phyloP scores from a whole-genome alignment of 1,140 invertebrate species.

The Nilaparvata lugens region DNA sequence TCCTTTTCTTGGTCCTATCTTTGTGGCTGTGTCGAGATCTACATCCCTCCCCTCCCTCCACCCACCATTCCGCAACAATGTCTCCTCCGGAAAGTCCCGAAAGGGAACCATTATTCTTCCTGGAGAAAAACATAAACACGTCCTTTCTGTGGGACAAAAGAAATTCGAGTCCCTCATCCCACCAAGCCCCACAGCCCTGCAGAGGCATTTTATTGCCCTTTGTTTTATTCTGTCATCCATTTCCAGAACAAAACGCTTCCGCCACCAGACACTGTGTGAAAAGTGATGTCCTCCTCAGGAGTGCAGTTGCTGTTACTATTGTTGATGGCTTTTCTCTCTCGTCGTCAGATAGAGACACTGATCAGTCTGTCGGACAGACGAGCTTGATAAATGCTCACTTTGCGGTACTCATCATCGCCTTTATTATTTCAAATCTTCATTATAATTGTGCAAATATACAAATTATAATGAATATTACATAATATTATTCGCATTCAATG shows the following conservation, averaged over 20 bases:
- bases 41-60: too few species aligned
- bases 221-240: conserved; percentile 15
- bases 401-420: too few species aligned
- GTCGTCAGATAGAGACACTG: neutral
- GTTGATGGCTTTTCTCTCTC: neutral
- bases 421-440: too few species aligned
- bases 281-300: neutral
- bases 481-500: too few species aligned
- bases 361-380: neutral
- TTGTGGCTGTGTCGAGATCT: too few species aligned
- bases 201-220: conserved; percentile 11
- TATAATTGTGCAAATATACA: too few species aligned
- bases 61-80: too few species aligned
- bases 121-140: conserved; percentile 16
- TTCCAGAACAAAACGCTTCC: conserved; percentile 11
- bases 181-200: neutral
- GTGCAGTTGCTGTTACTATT: too few species aligned
- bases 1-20: too few species aligned
- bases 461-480: too few species aligned
- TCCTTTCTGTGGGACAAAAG: conserved; percentile 10
- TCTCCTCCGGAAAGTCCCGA: conserved; percentile 12
- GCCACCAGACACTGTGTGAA: conserved; percentile 3
- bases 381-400: neutral
- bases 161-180: conserved; percentile 9
- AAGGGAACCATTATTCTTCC: conserved; percentile 16